A percentile compares a stretch with the other conserved stretches of the same genome.
phyloP scores from a whole-genome alignment of 1,140 invertebrate species.

The Sarcophaga peregrina region DNA sequence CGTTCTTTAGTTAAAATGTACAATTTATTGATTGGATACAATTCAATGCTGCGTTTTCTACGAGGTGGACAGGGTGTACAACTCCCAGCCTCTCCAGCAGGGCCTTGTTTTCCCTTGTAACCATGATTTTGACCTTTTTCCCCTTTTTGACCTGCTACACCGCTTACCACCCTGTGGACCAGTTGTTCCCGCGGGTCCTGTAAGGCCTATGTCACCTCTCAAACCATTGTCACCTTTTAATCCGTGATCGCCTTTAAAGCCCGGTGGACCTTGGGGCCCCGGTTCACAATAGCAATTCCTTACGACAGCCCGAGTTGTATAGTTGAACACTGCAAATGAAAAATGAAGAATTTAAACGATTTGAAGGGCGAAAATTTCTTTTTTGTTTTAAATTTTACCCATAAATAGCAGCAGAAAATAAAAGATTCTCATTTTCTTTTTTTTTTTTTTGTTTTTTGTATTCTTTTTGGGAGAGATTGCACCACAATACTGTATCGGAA shows the following conservation, averaged over 20 bases:
- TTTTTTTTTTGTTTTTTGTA: too few relatives aligned
- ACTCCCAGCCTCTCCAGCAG: not conserved
- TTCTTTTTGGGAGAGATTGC: too few relatives aligned
- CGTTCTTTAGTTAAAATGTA: too few relatives aligned
- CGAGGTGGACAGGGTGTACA: too few relatives aligned
- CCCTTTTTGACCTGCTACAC: not conserved
- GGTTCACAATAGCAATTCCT: slow-evolving; percentile 70
- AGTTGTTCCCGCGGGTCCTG: not conserved
- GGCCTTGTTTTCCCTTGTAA: not conserved
- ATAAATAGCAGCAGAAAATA: not conserved
- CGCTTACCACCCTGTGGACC: not conserved
- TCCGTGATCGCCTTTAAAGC: slow-evolving; percentile 59
- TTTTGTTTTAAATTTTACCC: not conserved
- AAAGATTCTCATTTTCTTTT: slow-evolving; percentile 2
- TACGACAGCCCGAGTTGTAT: not conserved
- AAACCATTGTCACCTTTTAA: slow-evolving; percentile 68
- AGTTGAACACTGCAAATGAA: not conserved
- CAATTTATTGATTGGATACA: too few relatives aligned
- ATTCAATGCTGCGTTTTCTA: too few relatives aligned
- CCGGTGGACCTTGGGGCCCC: slow-evolving; percentile 72
- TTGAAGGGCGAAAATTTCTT: not conserved
- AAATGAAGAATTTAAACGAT: not conserved
- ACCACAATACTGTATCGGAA: too few relatives aligned
- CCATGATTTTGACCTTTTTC: not conserved
- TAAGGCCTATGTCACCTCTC: slow-evolving; percentile 50